phyloP scores from a whole-genome alignment of 2,113 vertebrate species.

The Heterochromis multidens region DNA sequence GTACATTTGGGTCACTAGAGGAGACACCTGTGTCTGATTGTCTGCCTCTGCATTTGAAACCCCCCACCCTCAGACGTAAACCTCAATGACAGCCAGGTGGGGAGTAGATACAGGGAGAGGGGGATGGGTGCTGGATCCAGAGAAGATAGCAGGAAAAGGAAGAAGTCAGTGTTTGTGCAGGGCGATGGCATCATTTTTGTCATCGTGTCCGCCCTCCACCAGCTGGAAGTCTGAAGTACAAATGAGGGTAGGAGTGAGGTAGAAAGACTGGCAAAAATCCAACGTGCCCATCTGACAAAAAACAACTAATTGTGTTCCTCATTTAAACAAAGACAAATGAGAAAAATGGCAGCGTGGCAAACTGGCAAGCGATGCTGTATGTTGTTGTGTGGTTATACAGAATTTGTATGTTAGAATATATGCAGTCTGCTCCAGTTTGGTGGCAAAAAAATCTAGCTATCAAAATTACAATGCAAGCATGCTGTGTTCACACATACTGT shows the following conservation, averaged over 20 bases:
- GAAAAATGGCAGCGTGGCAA: not conserved
- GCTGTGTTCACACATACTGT: not conserved
- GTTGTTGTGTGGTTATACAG: not conserved
- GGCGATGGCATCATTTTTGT: not conserved
- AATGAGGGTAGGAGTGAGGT: not conserved
- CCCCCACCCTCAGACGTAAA: not conserved
- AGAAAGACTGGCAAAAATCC: not conserved
- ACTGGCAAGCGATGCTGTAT: not conserved
- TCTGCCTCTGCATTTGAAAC: conserved; percentile 8
- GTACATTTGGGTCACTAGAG: conserved; percentile 66
- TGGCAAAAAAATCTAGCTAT: not conserved
- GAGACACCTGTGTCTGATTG: conserved; percentile 64
- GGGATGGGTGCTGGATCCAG: not conserved
- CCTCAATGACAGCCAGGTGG: conserved; percentile 60
- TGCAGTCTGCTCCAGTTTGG: not conserved
- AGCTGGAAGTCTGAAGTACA: not conserved
- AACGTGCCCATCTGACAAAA: not conserved
- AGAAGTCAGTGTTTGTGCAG: not conserved
- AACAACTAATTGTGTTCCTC: not conserved
- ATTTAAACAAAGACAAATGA: conserved; percentile 13
- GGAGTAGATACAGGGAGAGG: not conserved
- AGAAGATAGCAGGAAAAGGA: not conserved
- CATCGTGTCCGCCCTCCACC: not conserved
- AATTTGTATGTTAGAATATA: not conserved
- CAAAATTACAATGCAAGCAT: not conserved